Evolutionary conservation across 2,797 vertebrate genomes (phyloP).

Genomic region (Huso huso): DNA sequence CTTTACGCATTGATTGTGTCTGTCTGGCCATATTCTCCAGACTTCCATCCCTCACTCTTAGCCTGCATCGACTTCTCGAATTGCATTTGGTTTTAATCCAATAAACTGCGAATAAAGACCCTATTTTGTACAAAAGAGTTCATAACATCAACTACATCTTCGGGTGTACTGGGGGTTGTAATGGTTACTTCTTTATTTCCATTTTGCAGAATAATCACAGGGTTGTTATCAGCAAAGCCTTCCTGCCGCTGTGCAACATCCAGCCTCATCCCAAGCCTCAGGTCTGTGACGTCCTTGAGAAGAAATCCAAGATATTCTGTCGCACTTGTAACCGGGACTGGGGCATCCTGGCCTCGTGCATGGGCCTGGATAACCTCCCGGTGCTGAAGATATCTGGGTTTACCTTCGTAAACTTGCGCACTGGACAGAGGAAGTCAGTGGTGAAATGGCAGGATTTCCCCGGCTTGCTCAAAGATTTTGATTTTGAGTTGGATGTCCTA

Average conservation of each 20-base stretch:
- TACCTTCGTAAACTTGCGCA: constrained; percentile 4
- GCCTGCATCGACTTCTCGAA: too few species aligned
- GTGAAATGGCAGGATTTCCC: constrained; percentile 9
- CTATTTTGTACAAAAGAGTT: too few species aligned
- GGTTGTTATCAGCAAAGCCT: constrained; percentile 39
- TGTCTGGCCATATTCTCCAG: too few species aligned
- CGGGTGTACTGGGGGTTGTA: not conserved
- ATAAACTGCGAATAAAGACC: too few species aligned
- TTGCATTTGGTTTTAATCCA: too few species aligned
- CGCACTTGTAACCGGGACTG: constrained; percentile 17
- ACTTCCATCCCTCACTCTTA: too few species aligned
- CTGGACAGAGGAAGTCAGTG: not conserved
- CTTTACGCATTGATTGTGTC: too few species aligned
- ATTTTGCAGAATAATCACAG: constrained; percentile 46
- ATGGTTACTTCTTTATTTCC: not conserved
- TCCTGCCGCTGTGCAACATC: constrained; percentile 38
- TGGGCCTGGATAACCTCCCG: not conserved
- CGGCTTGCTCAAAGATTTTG: constrained; percentile 8
- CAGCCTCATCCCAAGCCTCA: constrained; percentile 24
- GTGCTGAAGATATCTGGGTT: constrained; percentile 6
- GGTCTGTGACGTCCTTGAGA: constrained; percentile 31
- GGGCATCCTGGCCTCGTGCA: constrained; percentile 5
- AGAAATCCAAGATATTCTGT: constrained; percentile 28
- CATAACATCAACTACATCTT: not conserved
- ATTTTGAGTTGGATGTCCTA: not conserved